Percentiles rank a stretch among this genome's conserved stretches.
Evolutionary conservation across 1,140 invertebrate species (phyloP).

Genomic region (Drosophila orosa): DNA sequence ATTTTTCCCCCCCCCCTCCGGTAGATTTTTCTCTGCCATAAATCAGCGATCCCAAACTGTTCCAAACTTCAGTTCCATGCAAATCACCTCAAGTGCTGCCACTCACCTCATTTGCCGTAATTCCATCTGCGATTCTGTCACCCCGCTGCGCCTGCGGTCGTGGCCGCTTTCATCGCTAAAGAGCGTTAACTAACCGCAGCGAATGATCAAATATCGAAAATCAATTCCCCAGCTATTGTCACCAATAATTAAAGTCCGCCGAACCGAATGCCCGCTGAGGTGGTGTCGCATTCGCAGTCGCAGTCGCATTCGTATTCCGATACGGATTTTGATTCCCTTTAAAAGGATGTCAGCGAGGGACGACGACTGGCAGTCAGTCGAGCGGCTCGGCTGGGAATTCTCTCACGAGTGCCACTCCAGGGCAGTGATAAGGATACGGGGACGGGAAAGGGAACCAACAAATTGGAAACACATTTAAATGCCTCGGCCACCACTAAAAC

Average conservation of each 20-base stretch:
- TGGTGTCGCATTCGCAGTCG: slow-evolving; percentile 68
- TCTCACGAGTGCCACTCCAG: slow-evolving; percentile 80
- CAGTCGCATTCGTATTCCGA: slow-evolving; percentile 29
- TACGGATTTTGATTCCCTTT: slow-evolving; percentile 8
- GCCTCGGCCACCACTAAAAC: slow-evolving; percentile 58
- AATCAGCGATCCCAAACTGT: background rate
- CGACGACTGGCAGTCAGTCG: slow-evolving; percentile 49
- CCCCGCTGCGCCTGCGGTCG: slow-evolving; percentile 45
- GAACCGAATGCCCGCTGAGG: slow-evolving; percentile 67
- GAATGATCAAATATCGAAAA: slow-evolving; percentile 83
- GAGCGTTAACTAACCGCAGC: slow-evolving; percentile 81
- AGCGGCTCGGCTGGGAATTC: slow-evolving; percentile 60
- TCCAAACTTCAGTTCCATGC: background rate
- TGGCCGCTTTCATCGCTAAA: slow-evolving; percentile 56
- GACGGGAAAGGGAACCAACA: slow-evolving; percentile 43
- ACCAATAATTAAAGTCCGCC: slow-evolving; percentile 77
- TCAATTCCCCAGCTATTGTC: slow-evolving; percentile 79
- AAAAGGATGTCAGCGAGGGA: slow-evolving; percentile 53
- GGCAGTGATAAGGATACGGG: slow-evolving; percentile 69
- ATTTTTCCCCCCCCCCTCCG: background rate
- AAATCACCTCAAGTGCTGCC: slow-evolving; percentile 65
- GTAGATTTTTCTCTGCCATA: background rate
- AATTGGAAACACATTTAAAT: slow-evolving; percentile 82
- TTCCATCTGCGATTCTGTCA: slow-evolving; percentile 60
- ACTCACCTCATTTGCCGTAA: slow-evolving; percentile 51